Percentiles rank a stretch among this genome's conserved stretches.
These are phyloP conservation scores for Dolichoris vasculosae DNA, from an alignment of 1,140 invertebrate species.

Conservation along the genomic window DNA sequence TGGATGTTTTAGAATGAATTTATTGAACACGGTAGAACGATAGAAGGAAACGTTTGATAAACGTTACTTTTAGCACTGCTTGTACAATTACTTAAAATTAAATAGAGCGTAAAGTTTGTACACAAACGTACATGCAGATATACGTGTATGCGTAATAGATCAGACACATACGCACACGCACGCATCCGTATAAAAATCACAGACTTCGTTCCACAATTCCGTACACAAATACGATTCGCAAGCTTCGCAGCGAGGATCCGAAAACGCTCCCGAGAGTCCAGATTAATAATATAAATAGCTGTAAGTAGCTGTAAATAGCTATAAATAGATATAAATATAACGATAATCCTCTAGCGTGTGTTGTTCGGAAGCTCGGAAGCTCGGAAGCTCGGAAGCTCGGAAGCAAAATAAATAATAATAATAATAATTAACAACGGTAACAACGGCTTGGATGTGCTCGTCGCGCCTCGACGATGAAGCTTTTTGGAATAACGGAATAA, in stretches of 20 bases:
- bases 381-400: too few relatives aligned
- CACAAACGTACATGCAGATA: background rate
- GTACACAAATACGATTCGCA: background rate
- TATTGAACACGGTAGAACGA: background rate
- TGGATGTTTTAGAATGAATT: background rate
- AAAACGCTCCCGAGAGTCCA: background rate
- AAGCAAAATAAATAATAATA: slow-evolving; percentile 7
- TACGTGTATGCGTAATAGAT: background rate
- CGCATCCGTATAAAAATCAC: background rate
- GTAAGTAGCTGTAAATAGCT: too few relatives aligned
- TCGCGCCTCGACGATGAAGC: background rate
- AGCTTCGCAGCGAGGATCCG: background rate
- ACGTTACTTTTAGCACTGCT: background rate
- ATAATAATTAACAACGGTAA: too few relatives aligned
- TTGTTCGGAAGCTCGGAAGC: too few relatives aligned
- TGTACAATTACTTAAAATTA: background rate
- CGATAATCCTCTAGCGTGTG: too few relatives aligned
- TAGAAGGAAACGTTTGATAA: background rate
- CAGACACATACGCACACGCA: background rate
- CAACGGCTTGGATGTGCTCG: background rate
- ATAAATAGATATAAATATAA: too few relatives aligned
- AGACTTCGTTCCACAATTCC: background rate
- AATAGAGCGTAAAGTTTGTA: background rate
- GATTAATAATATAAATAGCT: background rate
- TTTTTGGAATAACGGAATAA: background rate